Evolutionary conservation across 1,140 invertebrate genomes (phyloP), one percentile per base, ranked within the genome.

Genomic region (Drosophila chauvacae): DNA sequence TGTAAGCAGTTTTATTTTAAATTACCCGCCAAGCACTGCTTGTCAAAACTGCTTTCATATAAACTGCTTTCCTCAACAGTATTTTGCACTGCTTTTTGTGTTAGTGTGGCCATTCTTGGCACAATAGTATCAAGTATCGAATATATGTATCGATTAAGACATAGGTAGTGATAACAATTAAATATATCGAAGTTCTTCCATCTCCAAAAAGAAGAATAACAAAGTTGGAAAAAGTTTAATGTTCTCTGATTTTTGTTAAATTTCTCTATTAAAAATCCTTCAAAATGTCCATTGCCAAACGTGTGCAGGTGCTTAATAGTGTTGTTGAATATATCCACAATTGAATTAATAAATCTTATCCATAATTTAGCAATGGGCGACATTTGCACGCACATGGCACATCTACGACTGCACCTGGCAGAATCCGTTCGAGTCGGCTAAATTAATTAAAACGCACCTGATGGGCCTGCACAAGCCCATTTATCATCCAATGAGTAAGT

Each of bases 351-450:
- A 4, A n/a, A 14, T 2, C n/a, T 16, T 16, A 9, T 55, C 23
- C 69, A 93, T 94, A 3, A 35, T 78, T 9, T 39, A 99, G 97
- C 98, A 99, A 97, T 99, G 98, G 98, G 95, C 95, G 33, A 97
- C 97, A 33, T 98, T 99, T 94, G 95, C 97, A 26, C 93, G 97
- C 69, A 94, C 96, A 45, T 99, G 98, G 98, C 98, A 98, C 93
- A 91, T 99, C 58, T 99, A 96, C 92, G 98, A 99, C 94, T 97
- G 97, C 56, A 96, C 96, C 92, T 98, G 97, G 96, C 98, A 99
- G 94, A 98, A 99, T 94, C 98, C 98, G 16, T 98, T 96, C 90
- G 91, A 96, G 60, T 97, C 97, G 45, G 97, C 97, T 11, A 77
- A 94, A 45, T 71, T 96, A 50, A 94, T 99, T 61, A 95, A 95